Evolutionary conservation across 2,888 invertebrate species (phyloP).

Genomic region (Acanthopleura granulata): DNA sequence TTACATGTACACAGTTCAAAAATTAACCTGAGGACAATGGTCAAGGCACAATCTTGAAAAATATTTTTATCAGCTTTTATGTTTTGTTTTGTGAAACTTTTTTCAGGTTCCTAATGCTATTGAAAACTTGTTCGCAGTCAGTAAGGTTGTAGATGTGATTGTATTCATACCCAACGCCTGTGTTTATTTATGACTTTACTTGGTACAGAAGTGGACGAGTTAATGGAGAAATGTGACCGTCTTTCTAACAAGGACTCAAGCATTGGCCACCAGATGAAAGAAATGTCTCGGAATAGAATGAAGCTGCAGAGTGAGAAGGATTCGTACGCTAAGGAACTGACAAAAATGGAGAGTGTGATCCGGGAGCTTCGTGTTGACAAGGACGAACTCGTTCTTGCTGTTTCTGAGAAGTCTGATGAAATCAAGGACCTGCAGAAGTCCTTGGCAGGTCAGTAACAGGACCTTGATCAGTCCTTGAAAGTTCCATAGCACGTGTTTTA

Average conservation of each 20-base stretch:
- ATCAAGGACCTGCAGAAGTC: background rate
- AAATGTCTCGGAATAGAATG: background rate
- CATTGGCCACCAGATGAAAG: background rate
- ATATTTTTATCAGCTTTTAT: too few relatives aligned
- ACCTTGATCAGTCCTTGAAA: too few relatives aligned
- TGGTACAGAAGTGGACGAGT: slow-evolving; percentile 3
- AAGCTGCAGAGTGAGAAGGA: background rate
- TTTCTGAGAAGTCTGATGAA: background rate
- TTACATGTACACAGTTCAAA: too few relatives aligned
- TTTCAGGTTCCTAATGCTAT: too few relatives aligned
- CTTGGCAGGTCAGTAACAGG: background rate
- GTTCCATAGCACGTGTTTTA: too few relatives aligned
- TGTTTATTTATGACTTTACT: too few relatives aligned
- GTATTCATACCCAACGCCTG: too few relatives aligned
- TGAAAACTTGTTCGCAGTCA: too few relatives aligned
- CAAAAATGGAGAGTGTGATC: background rate
- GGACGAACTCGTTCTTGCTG: background rate
- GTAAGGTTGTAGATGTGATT: too few relatives aligned
- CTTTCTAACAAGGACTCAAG: background rate
- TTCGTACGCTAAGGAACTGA: background rate
- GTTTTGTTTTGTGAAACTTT: too few relatives aligned
- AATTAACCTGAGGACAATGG: too few relatives aligned
- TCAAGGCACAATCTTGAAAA: too few relatives aligned
- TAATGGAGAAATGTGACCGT: background rate
- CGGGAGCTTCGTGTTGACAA: background rate